These are phyloP conservation scores for Rhinatrema bivittatum DNA, from an alignment of 2,797 vertebrate species.

Conservation along the genomic window DNA sequence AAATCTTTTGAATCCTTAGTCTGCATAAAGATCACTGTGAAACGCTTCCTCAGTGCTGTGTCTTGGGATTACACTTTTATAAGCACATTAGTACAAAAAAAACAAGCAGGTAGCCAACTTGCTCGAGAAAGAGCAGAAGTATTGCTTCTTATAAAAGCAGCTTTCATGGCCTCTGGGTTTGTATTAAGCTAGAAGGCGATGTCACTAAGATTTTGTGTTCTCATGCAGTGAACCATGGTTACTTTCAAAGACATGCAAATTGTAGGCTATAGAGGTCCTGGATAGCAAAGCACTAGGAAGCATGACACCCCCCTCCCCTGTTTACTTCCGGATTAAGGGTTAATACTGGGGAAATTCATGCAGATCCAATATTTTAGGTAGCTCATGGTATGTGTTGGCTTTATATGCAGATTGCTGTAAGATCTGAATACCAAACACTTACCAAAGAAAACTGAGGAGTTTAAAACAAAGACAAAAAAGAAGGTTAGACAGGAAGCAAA, in stretches of 20 bases:
- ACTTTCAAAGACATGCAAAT: constrained; percentile 17
- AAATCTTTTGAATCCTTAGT: too few relatives aligned
- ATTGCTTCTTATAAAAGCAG: constrained; percentile 41
- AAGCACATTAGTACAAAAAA: too few relatives aligned
- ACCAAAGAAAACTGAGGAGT: constrained; percentile 50
- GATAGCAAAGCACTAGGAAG: constrained; percentile 23
- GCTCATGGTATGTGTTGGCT: constrained; percentile 52
- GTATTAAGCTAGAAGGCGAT: constrained; percentile 1
- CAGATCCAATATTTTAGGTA: constrained; percentile 48
- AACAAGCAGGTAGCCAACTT: too few relatives aligned
- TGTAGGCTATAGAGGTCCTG: constrained; percentile 10
- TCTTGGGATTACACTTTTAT: too few relatives aligned
- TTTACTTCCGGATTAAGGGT: constrained; percentile 53
- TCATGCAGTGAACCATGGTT: constrained; percentile 10
- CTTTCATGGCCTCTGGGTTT: constrained; percentile 21
- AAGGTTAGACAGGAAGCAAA: constrained; percentile 45
- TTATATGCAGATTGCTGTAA: constrained; percentile 58
- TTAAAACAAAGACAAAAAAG: constrained; percentile 54
- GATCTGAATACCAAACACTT: constrained; percentile 65
- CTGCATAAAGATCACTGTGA: too few relatives aligned
- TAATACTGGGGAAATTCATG: constrained; percentile 49
- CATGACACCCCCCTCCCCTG: constrained; percentile 21
- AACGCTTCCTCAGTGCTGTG: too few relatives aligned
- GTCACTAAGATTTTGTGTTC: constrained; percentile 16
- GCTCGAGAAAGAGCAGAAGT: too few relatives aligned